Percentiles rank a stretch among this genome's conserved stretches.
These are phyloP conservation scores for Adrianichthys oophorus DNA, from an alignment of 2,797 vertebrate species.

Conservation along the genomic window DNA sequence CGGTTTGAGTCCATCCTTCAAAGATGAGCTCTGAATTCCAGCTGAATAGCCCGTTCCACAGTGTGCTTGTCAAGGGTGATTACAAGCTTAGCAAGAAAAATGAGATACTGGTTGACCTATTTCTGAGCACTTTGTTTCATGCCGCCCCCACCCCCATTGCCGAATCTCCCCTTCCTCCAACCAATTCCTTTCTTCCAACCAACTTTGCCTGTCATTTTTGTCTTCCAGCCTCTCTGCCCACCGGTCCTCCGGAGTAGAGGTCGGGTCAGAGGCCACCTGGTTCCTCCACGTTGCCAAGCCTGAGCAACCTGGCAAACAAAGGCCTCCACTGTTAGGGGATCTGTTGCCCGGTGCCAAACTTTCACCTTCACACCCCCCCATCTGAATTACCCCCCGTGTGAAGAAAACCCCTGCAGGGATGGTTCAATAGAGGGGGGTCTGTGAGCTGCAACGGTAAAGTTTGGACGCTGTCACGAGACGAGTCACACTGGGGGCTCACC, in stretches of 20 bases:
- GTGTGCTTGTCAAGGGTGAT: slow-evolving; percentile 75
- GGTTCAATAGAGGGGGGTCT: slow-evolving; percentile 80
- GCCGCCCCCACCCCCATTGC: slow-evolving; percentile 71
- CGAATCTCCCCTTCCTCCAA: slow-evolving; percentile 74
- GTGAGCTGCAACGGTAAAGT: slow-evolving; percentile 75
- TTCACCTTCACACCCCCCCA: slow-evolving; percentile 72
- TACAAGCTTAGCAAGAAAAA: slow-evolving; percentile 77
- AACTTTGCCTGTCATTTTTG: slow-evolving; percentile 47
- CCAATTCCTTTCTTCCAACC: slow-evolving; percentile 44
- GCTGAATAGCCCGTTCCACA: slow-evolving; percentile 66
- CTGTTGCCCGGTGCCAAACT: slow-evolving; percentile 62
- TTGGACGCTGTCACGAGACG: slow-evolving; percentile 85
- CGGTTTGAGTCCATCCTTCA: slow-evolving; percentile 50
- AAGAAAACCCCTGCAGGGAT: slow-evolving; percentile 81
- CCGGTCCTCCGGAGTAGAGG: slow-evolving; percentile 71
- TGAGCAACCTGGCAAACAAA: slow-evolving; percentile 85
- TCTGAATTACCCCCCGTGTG: slow-evolving; percentile 35
- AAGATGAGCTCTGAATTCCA: slow-evolving; percentile 45
- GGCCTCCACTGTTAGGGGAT: slow-evolving; percentile 76
- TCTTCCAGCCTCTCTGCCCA: slow-evolving; percentile 56
- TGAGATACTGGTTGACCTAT: slow-evolving; percentile 75
- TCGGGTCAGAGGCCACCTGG: slow-evolving; percentile 89
- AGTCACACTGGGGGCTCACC: slow-evolving; percentile 80
- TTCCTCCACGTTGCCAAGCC: slow-evolving; percentile 84
- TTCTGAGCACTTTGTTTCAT: slow-evolving; percentile 77